Conservation (phyloP, 2,113 vertebrate genomes). For the Aspidoscelis tigris region DNA sequence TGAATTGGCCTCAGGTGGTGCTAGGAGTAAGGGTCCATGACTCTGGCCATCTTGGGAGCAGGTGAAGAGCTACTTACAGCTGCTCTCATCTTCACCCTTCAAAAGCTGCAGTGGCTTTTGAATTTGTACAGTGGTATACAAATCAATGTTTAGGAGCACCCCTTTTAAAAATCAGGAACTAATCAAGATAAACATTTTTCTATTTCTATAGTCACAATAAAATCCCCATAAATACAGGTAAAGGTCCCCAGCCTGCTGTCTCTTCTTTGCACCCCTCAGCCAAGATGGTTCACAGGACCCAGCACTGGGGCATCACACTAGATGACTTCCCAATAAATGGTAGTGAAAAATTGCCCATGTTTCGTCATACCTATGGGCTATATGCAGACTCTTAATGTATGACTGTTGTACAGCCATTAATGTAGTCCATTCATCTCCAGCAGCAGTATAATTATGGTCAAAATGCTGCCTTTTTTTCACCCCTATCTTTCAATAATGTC, state of each 20-base stretch:
- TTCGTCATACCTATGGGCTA: neutral
- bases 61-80: too few relatives aligned
- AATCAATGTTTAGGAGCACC: neutral
- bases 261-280: too few relatives aligned
- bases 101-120: neutral
- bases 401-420: neutral
- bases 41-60: neutral
- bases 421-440: conserved; percentile 49
- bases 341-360: neutral
- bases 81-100: neutral
- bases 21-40: neutral
- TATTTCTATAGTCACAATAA: too few relatives aligned
- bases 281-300: too few relatives aligned
- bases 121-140: too few relatives aligned
- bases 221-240: too few relatives aligned
- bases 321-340: too few relatives aligned
- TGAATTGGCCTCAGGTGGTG: neutral
- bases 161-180: neutral
- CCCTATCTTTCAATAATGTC: conserved; percentile 53
- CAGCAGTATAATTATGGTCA: conserved; percentile 49
- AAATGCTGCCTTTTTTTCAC: neutral
- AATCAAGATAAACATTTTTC: neutral
- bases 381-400: neutral
- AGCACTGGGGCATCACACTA: too few relatives aligned
- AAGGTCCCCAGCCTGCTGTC: too few relatives aligned